These are phyloP conservation scores for Psylliodes chrysocephalus DNA, from an alignment of 2,888 invertebrate species.

Conservation along the genomic window DNA sequence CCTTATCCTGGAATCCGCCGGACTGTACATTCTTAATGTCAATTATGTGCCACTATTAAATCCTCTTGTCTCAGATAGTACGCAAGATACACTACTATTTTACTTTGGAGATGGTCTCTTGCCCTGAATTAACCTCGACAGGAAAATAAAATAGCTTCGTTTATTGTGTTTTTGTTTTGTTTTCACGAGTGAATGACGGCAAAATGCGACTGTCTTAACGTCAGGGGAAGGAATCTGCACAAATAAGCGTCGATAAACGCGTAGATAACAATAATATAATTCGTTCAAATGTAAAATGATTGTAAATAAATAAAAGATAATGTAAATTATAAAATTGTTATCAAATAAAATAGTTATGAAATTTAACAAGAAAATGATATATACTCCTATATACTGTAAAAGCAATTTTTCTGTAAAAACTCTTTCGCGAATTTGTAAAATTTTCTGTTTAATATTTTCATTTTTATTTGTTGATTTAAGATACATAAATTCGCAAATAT, in stretches of 20 bases:
- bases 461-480: no score
- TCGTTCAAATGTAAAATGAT: no score
- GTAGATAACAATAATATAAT: not conserved
- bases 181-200: constrained; percentile 60
- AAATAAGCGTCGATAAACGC: constrained; percentile 27
- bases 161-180: constrained; percentile 39
- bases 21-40: constrained; percentile 52
- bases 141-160: constrained; percentile 62
- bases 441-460: no score
- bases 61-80: constrained; percentile 60
- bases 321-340: no score
- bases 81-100: constrained; percentile 63
- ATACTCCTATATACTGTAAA: no score
- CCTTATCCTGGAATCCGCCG: constrained; percentile 42
- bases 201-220: constrained; percentile 63
- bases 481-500: no score
- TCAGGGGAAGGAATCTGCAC: constrained; percentile 61
- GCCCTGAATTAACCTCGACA: constrained; percentile 64
- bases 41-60: constrained; percentile 60
- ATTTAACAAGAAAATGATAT: no score
- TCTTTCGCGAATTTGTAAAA: no score
- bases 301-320: no score
- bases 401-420: no score
- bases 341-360: no score
- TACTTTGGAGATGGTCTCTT: constrained; percentile 60